Evolutionary conservation across 2,797 vertebrate genomes (phyloP).

Genomic region (Sebastes jordani): DNA sequence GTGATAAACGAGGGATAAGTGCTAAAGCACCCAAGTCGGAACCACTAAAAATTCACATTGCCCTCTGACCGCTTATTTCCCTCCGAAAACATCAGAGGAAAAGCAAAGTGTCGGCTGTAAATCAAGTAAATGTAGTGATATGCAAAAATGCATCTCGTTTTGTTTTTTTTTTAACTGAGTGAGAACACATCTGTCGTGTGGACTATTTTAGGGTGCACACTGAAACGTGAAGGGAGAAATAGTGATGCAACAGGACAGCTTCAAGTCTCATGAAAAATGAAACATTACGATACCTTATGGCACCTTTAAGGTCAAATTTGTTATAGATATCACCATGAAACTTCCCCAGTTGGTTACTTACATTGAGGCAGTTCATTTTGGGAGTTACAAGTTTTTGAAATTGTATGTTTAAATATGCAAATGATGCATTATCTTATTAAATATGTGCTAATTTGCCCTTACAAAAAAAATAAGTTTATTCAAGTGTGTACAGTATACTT

Average conservation of each 20-base stretch:
- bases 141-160: conserved; percentile 45
- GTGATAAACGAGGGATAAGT: conserved; percentile 78
- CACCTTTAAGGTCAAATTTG: too few species aligned
- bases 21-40: conserved; percentile 60
- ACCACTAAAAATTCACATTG: conserved; percentile 63
- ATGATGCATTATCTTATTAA: too few species aligned
- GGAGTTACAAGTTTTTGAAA: too few species aligned
- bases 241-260: background rate
- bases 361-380: too few species aligned
- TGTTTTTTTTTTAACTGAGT: conserved; percentile 41
- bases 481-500: too few species aligned
- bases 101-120: conserved; percentile 49
- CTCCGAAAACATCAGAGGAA: conserved; percentile 64
- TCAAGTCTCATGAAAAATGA: background rate
- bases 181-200: conserved; percentile 53
- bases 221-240: conserved; percentile 6
- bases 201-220: conserved; percentile 40
- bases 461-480: too few species aligned
- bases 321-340: too few species aligned
- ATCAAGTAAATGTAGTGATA: conserved; percentile 68
- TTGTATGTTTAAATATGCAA: too few species aligned
- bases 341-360: too few species aligned
- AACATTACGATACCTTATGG: background rate
- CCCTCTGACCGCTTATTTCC: conserved; percentile 57
- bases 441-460: too few species aligned